phyloP scores from a whole-genome alignment of 2,888 invertebrate species.

The Chrysodeixis includens region DNA sequence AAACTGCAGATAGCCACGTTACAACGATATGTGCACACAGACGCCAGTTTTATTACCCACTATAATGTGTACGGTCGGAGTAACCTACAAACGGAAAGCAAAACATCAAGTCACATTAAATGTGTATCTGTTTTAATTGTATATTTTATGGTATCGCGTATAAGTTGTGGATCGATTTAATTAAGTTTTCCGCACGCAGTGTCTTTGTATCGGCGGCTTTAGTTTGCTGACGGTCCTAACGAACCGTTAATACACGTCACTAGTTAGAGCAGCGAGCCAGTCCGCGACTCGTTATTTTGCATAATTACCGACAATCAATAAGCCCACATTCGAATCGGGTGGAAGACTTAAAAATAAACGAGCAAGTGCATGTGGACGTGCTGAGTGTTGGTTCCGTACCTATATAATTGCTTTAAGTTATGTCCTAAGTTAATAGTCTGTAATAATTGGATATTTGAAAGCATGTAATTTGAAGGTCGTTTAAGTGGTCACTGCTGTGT shows the following conservation, averaged over 20 bases:
- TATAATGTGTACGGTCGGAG: slow-evolving; percentile 44
- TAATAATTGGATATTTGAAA: slow-evolving; percentile 32
- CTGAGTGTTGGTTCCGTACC: slow-evolving; percentile 42
- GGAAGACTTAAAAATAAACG: slow-evolving; percentile 60
- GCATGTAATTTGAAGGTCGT: slow-evolving; percentile 11
- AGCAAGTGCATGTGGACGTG: slow-evolving; percentile 44
- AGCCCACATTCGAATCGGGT: slow-evolving; percentile 74
- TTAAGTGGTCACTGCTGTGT: not conserved
- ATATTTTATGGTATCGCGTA: slow-evolving; percentile 12
- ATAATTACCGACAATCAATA: slow-evolving; percentile 84
- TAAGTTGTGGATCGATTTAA: slow-evolving; percentile 38
- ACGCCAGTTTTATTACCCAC: slow-evolving; percentile 37
- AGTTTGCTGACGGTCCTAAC: slow-evolving; percentile 59
- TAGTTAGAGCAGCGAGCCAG: slow-evolving; percentile 69
- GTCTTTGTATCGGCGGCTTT: slow-evolving; percentile 59
- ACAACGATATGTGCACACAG: slow-evolving; percentile 53
- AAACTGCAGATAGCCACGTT: slow-evolving; percentile 51
- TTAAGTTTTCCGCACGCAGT: slow-evolving; percentile 61
- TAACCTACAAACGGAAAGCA: slow-evolving; percentile 15
- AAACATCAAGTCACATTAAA: slow-evolving; percentile 16
- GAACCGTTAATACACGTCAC: slow-evolving; percentile 78
- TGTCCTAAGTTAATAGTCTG: slow-evolving; percentile 7
- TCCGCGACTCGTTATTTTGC: slow-evolving; percentile 76
- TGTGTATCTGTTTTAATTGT: slow-evolving; percentile 22
- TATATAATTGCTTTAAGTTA: slow-evolving; percentile 13